Evolutionary conservation across 2,113 vertebrate genomes (phyloP).

Genomic region (Galbula dea): DNA sequence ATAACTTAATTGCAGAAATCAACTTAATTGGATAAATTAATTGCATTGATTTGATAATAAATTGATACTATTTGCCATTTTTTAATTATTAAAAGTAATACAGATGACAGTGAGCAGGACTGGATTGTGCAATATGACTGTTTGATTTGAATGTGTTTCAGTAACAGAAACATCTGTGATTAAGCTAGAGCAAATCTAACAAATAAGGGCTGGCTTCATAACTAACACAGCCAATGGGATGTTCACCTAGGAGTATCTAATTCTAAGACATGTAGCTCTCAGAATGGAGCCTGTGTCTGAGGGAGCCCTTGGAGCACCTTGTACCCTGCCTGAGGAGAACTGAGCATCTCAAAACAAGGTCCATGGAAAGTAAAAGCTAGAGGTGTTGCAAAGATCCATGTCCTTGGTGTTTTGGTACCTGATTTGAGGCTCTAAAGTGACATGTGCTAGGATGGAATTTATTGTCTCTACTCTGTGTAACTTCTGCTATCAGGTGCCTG

Average conservation of each 20-base stretch:
- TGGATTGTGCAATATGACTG: neutral
- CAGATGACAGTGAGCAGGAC: neutral
- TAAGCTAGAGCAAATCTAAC: neutral
- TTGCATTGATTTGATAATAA: neutral
- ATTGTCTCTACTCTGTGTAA: neutral
- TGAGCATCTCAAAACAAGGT: neutral
- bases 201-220: neutral
- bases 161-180: neutral
- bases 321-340: neutral
- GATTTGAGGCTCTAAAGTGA: neutral
- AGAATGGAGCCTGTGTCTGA: neutral
- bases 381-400: rapidly evolving
- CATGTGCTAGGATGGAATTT: neutral
- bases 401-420: neutral
- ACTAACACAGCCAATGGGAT: neutral
- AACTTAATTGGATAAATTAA: no score
- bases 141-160: neutral
- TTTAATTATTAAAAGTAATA: neutral
- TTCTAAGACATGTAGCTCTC: neutral
- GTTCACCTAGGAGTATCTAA: neutral
- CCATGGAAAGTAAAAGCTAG: neutral
- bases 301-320: neutral
- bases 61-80: neutral
- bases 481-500: neutral
- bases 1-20: no score